phyloP scores from a whole-genome alignment of 2,113 vertebrate genomes.

The Lanius ludovicianus region DNA sequence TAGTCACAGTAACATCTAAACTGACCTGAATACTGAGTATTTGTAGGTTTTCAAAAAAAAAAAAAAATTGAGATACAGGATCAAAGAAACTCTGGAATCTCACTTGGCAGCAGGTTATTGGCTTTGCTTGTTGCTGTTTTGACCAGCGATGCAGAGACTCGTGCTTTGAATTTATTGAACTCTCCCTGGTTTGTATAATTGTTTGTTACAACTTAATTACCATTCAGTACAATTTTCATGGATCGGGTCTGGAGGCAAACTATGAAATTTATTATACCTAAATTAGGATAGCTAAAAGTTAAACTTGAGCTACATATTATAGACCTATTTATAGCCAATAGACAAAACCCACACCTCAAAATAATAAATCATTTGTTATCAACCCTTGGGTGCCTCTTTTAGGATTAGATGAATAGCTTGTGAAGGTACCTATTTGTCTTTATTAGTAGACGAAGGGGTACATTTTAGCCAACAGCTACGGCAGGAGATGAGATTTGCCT shows the following conservation, averaged over 20 bases:
- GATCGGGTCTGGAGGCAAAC: background rate
- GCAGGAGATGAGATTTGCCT: background rate
- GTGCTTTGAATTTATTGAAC: conserved; percentile 40
- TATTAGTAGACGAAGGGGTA: background rate
- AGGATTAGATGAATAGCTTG: background rate
- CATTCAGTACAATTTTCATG: conserved; percentile 1
- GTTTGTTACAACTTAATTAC: conserved; percentile 41
- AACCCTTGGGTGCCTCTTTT: background rate
- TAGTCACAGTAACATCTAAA: conserved; percentile 60
- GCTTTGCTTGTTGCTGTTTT: conserved; percentile 22
- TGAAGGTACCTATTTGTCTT: background rate
- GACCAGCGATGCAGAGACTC: background rate
- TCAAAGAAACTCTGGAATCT: conserved; percentile 36
- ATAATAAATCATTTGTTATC: background rate
- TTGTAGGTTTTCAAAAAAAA: background rate
- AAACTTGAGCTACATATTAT: background rate
- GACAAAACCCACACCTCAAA: background rate
- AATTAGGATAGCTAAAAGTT: background rate
- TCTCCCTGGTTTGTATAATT: conserved; percentile 22
- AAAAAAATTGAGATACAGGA: background rate
- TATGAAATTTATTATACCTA: conserved; percentile 5
- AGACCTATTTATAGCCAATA: background rate
- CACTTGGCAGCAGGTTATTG: conserved; percentile 29
- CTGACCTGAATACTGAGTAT: conserved; percentile 63
- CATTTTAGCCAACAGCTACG: background rate